These are phyloP conservation scores for Zaprionus ghesquierei DNA, from an alignment of 1,140 invertebrate species.

Conservation along the genomic window DNA sequence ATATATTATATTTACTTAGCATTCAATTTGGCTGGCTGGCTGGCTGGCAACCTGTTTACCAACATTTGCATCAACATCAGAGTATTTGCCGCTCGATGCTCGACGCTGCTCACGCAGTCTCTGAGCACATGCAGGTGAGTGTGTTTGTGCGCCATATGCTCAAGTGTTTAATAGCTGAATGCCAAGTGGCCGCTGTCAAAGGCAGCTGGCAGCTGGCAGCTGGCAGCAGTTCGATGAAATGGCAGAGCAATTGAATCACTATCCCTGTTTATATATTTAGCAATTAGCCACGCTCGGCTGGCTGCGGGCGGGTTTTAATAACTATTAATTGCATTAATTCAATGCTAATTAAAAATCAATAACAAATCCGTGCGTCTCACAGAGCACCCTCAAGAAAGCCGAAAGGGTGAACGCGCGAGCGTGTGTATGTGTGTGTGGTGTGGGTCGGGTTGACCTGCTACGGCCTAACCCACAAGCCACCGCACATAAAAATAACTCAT, in stretches of 20 bases:
- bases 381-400: not conserved
- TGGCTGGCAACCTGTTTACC: constrained; percentile 51
- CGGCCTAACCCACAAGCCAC: not conserved
- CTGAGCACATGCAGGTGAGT: not conserved
- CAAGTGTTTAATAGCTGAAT: constrained; percentile 62
- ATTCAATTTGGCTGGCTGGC: constrained; percentile 50
- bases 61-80: constrained; percentile 44
- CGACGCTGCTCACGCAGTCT: not conserved
- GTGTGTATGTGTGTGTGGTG: not conserved
- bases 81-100: constrained; percentile 15
- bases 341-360: constrained; percentile 74
- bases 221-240: constrained; percentile 57
- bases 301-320: constrained; percentile 38
- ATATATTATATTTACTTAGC: constrained; percentile 53
- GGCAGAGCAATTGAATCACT: constrained; percentile 24
- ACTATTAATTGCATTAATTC: constrained; percentile 63
- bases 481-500: constrained; percentile 28
- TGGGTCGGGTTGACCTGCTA: not conserved
- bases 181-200: constrained; percentile 44
- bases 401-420: not conserved
- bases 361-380: constrained; percentile 21
- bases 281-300: constrained; percentile 53
- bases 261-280: constrained; percentile 34
- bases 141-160: constrained; percentile 53
- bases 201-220: constrained; percentile 11